These are phyloP conservation scores for Micronisus gabar DNA, from an alignment of 2,113 vertebrate species.

Conservation along the genomic window DNA sequence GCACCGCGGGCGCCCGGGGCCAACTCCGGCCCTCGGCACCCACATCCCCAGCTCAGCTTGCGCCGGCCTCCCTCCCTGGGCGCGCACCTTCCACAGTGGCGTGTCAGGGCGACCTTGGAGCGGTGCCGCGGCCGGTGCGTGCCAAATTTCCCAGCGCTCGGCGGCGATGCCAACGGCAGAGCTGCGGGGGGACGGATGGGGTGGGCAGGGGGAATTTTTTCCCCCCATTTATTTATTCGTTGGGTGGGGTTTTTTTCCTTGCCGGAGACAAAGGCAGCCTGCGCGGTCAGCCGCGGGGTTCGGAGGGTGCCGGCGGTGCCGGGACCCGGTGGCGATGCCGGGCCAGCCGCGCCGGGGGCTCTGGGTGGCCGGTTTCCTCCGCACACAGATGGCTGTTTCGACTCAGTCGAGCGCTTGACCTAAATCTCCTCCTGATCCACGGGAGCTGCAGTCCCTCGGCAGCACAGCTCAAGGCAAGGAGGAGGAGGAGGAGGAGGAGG, in stretches of 20 bases:
- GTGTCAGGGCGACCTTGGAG: slow-evolving; percentile 60
- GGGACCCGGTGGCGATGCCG: background rate
- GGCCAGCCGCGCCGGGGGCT: background rate
- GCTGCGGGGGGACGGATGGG: background rate
- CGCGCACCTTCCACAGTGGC: slow-evolving; percentile 19
- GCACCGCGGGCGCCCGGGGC: background rate
- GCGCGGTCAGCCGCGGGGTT: background rate
- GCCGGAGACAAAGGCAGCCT: background rate
- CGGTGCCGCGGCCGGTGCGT: background rate
- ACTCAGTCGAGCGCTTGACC: slow-evolving; percentile 69
- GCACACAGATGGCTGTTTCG: slow-evolving; percentile 69
- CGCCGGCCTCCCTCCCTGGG: background rate
- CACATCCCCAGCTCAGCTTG: background rate
- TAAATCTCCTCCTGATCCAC: slow-evolving; percentile 71
- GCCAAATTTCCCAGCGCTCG: background rate
- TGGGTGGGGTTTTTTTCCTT: background rate
- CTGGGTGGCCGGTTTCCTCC: slow-evolving; percentile 48
- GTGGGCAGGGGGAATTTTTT: background rate
- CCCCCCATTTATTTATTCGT: background rate
- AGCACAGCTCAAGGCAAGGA: slow-evolving; percentile 62
- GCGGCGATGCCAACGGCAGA: background rate
- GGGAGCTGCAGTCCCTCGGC: slow-evolving; percentile 57
- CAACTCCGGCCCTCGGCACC: background rate
- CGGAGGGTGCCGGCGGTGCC: background rate
- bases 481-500: background rate